phyloP scores from a whole-genome alignment of 2,888 invertebrate species.

The Polyommatus icarus region DNA sequence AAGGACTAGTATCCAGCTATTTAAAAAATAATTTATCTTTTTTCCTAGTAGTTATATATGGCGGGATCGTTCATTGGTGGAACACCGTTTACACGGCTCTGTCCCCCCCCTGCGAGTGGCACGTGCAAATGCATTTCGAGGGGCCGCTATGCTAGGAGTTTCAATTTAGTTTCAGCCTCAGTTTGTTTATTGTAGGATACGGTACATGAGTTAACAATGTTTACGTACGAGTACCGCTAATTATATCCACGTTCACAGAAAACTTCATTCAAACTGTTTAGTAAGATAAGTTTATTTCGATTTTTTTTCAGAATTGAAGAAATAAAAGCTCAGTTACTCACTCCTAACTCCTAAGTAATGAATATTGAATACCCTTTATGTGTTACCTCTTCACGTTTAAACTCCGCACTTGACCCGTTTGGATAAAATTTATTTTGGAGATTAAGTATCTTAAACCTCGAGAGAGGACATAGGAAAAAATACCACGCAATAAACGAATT shows the following conservation, averaged over 20 bases:
- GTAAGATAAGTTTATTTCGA: neutral
- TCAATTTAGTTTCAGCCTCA: slow-evolving; percentile 27
- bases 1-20: too few relatives aligned
- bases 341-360: neutral
- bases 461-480: too few relatives aligned
- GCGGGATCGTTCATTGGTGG: too few relatives aligned
- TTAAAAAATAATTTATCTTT: too few relatives aligned
- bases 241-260: slow-evolving; percentile 21
- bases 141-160: slow-evolving; percentile 14
- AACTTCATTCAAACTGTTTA: neutral
- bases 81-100: too few relatives aligned
- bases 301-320: neutral
- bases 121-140: slow-evolving; percentile 34
- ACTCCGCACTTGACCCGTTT: too few relatives aligned
- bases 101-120: too few relatives aligned
- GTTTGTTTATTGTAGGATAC: slow-evolving; percentile 20
- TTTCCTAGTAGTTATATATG: too few relatives aligned
- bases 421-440: too few relatives aligned
- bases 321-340: neutral
- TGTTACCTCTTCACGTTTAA: too few relatives aligned
- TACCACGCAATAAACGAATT: too few relatives aligned
- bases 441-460: too few relatives aligned
- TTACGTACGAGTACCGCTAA: slow-evolving; percentile 4
- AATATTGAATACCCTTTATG: neutral
- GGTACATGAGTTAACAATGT: slow-evolving; percentile 19